Base-by-base conservation (phyloP, 2,113 vertebrate genomes). In the Gadus macrocephalus region DNA sequence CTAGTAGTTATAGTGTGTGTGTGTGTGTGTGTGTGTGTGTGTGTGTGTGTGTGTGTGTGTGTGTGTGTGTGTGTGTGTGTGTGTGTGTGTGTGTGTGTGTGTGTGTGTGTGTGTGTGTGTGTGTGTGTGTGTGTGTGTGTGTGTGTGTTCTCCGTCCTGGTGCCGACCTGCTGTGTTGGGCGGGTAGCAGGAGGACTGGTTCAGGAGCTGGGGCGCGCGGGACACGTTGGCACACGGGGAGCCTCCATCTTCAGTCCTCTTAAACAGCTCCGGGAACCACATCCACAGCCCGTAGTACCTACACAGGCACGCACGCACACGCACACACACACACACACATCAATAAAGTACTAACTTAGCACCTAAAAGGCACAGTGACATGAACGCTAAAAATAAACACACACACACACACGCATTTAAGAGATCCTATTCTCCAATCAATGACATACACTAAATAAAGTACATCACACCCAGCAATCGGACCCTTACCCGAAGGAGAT, bases 261-360 rank as follows among this genome's bases (percentile, higher is more conserved):
- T 70, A 28, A 93, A 89, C 19, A 92, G 86, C 80, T 89, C 90
- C 0, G 91, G 91, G 68, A 92, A 90, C 91, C 91, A 93, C 91
- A 92, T 92, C 92, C 91, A 93, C 69, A 92, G 84, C 0, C 92
- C 91, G 6, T 92, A 93, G 70, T 89, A 93, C 3, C 92, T 93
- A 31, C 15, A 73, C 67, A 81, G 31, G 67, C 12, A 73, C 22
- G 67, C 2, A 61, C 4, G 62, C n/a, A 35, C 7, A 78, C 0
- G 73, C 42, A 69, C 8, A 73, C 22, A 69, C 3, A 61, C 3
- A 65, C n/a, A 35, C 12, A 78, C 0, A 75, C 25, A 3, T 17
- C 59, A 20, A 61, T 20, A 14, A 49, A 49, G 42, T 49, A 49
- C 42, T 11, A 49, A 49, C 1, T 49, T 49, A 49, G 42, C 42